These are phyloP conservation scores for Scaptomyza flava DNA, from an alignment of 2,888 invertebrate genomes.

Conservation along the genomic window DNA sequence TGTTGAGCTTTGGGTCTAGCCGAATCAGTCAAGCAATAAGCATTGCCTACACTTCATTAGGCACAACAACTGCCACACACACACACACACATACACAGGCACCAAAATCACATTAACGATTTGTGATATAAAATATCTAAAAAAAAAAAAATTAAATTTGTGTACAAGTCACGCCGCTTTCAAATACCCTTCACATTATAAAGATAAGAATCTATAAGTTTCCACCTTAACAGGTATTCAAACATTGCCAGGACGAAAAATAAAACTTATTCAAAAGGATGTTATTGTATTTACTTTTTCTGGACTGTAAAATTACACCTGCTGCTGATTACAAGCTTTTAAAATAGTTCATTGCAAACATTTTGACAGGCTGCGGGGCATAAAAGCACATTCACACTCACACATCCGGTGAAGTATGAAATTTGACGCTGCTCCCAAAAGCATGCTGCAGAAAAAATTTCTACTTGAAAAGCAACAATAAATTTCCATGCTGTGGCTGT, in stretches of 20 bases:
- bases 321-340: background rate
- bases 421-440: slow-evolving; percentile 19
- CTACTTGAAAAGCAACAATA: slow-evolving; percentile 21
- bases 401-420: background rate
- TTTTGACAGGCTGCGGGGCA: background rate
- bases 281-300: too few relatives aligned
- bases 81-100: slow-evolving; percentile 13
- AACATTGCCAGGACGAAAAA: too few relatives aligned
- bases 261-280: too few relatives aligned
- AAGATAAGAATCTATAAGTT: background rate
- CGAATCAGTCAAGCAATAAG: slow-evolving; percentile 55
- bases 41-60: slow-evolving; percentile 62
- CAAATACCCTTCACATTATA: slow-evolving; percentile 4
- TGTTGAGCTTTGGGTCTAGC: background rate
- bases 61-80: slow-evolving; percentile 47
- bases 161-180: slow-evolving; percentile 8
- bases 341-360: background rate
- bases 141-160: slow-evolving; percentile 36
- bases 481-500: slow-evolving; percentile 41
- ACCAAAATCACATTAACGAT: slow-evolving; percentile 49
- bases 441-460: slow-evolving; percentile 20
- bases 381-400: background rate
- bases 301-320: background rate
- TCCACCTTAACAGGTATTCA: too few relatives aligned
- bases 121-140: slow-evolving; percentile 60